Evolutionary conservation across 2,888 invertebrate genomes (phyloP).

Genomic region (Oscheius sp.): DNA sequence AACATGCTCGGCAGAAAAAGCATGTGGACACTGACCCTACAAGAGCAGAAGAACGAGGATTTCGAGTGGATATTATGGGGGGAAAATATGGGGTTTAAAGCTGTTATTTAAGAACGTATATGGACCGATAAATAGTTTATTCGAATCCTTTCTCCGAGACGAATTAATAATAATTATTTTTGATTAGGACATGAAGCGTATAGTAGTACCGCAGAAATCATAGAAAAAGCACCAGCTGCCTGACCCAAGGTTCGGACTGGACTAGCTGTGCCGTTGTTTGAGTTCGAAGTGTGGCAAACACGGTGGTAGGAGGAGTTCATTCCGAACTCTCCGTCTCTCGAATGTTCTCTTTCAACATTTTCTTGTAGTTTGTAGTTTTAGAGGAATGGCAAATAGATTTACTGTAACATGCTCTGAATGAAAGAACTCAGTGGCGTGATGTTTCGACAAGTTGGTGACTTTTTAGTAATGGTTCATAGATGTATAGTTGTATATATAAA

Average conservation of each 20-base stretch:
- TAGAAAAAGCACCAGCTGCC: too few relatives aligned
- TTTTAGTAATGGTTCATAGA: too few relatives aligned
- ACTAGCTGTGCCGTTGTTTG: slow-evolving; percentile 30
- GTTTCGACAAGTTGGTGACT: too few relatives aligned
- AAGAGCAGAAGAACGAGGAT: too few relatives aligned
- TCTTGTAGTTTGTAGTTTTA: too few relatives aligned
- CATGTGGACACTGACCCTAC: background rate
- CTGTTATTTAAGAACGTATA: background rate
- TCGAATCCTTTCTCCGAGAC: background rate
- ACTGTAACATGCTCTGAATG: too few relatives aligned
- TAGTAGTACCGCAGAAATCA: background rate
- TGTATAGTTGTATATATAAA: too few relatives aligned
- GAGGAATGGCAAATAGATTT: too few relatives aligned
- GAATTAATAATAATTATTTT: background rate
- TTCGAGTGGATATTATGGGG: background rate
- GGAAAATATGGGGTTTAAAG: background rate
- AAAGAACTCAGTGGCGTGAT: too few relatives aligned
- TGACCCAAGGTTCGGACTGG: too few relatives aligned
- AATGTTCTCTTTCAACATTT: background rate
- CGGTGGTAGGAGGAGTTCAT: background rate
- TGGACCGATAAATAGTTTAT: too few relatives aligned
- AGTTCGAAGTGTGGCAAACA: slow-evolving; percentile 30
- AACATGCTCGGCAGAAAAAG: background rate
- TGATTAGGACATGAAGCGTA: background rate
- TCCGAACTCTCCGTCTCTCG: background rate